A percentile compares a stretch with the other conserved stretches of the same genome.
phyloP scores from a whole-genome alignment of 2,888 invertebrate species.

The Cantharis rustica region DNA sequence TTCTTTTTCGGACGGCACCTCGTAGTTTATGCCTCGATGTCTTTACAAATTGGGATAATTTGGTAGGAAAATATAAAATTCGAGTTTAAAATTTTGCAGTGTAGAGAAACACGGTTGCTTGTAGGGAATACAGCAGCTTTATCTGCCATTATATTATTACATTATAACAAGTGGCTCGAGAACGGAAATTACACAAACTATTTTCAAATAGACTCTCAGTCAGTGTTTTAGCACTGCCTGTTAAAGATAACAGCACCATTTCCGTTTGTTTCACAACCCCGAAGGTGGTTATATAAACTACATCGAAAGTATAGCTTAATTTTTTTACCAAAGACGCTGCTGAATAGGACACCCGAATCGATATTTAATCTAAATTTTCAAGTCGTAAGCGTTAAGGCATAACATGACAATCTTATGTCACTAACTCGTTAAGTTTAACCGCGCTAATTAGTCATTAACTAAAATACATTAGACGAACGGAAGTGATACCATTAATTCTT shows the following conservation, averaged over 20 bases:
- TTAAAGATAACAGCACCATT: constrained; percentile 55
- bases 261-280: constrained; percentile 50
- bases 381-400: constrained; percentile 17
- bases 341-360: constrained; percentile 37
- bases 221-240: constrained; percentile 54
- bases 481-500: neutral
- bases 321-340: neutral
- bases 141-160: constrained; percentile 54
- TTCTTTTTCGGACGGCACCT: neutral
- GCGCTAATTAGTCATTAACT: constrained; percentile 41
- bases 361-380: constrained; percentile 48
- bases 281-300: constrained; percentile 26
- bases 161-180: constrained; percentile 56
- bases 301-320: constrained; percentile 5
- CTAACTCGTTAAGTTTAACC: constrained; percentile 35
- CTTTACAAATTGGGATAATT: neutral
- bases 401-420: constrained; percentile 34
- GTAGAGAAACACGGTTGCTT: constrained; percentile 28
- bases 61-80: neutral
- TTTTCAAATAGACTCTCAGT: constrained; percentile 57
- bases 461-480: constrained; percentile 34
- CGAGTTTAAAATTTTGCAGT: constrained; percentile 33
- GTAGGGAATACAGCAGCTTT: constrained; percentile 41
- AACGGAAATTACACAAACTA: constrained; percentile 59
- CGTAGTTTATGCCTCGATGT: neutral